Evolutionary conservation across 2,113 vertebrate species (phyloP), one percentile per base, ranked within the genome.

Genomic region (Copsychus sechellarum): DNA sequence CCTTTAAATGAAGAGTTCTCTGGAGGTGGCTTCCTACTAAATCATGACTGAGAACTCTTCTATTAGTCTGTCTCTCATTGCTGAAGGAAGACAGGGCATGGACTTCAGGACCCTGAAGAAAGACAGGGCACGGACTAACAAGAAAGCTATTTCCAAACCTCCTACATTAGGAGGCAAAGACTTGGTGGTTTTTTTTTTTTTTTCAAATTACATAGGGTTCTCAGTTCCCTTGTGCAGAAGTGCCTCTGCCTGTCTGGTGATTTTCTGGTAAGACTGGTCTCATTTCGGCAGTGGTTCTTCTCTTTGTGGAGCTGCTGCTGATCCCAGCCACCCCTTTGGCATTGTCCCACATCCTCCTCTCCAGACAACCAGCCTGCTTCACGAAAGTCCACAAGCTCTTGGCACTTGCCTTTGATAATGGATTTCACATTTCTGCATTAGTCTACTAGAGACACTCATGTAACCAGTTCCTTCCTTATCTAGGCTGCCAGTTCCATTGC

Each of bases 121-220:
- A 25, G 14, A 65, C 47, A 43, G 19, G 18, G 20, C n/a, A 14
- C 26, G 9, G n/a, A 17, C 36, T 67, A 57, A 61, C 5, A 72
- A 28, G 23, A 69, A 82, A 86, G 45, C 14, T 28, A 31, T 50
- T 85, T 82, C 28, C 28, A 71, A 40, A 38, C 11, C 20, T 48
- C 65, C 42, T 94, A 3, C 8, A 22, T 66, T 80, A 62, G 42
- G 21, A 88, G 9, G 7, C 13, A 57, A 23, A 72, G 16, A 16
- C 23, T 56, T 65, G 5, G 1, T 43, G 3, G 3, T 1, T 0
- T 62, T n/a, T 2, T 1, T 0, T 62, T n/a, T 2, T 3, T 43
- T 65, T 58, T 16, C 40, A 45, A 77, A 62, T 56, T 2, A 25
- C 12, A 2, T 29, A 13, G 31, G 6, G 9, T 15, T 81, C 20